Evolutionary conservation across 1,140 invertebrate species (phyloP), one percentile per base, ranked within the genome.

Genomic region (Aphelinus certus): DNA sequence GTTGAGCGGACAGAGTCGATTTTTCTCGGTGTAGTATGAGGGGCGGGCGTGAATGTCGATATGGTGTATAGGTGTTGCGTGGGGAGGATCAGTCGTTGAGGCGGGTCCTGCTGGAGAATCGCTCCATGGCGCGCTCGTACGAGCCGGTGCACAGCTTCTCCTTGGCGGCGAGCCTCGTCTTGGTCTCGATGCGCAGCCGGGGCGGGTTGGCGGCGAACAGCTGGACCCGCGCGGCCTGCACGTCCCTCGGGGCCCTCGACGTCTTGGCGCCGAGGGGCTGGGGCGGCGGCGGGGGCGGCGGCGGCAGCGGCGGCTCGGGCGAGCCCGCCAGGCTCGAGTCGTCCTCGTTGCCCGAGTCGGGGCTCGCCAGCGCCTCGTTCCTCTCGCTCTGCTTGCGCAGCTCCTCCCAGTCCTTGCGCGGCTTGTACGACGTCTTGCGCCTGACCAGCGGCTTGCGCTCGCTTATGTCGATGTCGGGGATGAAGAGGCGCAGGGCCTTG

Each of bases 381-480:
- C 84, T 87, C 68, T 88, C 87, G 53, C 82, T 88, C 2, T 79
- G 79, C 42, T 88, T 88, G 9, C 87, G 78, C 43, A 88, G 71
- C 57, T 88, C 86, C 10, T 88, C 86, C 87, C 87, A 88, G 62
- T 88, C 87, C 64, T 88, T 88, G 5, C 86, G 67, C 0, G 86
- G 85, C 68, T 87, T 88, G 73, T 88, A 88, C 68, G 86, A 88
- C 3, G 88, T 88, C 49, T 88, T 89, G 42, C 88, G 81, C 10
- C 86, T 80, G 0, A 88, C 80, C 45, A 88, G 85, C 0, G 70
- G 51, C 3, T 84, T 84, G n/a, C 83, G 88, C 64, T 89, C 87
- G 10, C 82, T 88, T 9, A 90, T 89, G 49, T 89, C 85, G 10
- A 90, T 90, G 60, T 89, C 88, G 2, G 89, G 89, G 7, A 90